Conservation (phyloP, 2,888 invertebrate genomes). For the Maniola hyperantus region DNA sequence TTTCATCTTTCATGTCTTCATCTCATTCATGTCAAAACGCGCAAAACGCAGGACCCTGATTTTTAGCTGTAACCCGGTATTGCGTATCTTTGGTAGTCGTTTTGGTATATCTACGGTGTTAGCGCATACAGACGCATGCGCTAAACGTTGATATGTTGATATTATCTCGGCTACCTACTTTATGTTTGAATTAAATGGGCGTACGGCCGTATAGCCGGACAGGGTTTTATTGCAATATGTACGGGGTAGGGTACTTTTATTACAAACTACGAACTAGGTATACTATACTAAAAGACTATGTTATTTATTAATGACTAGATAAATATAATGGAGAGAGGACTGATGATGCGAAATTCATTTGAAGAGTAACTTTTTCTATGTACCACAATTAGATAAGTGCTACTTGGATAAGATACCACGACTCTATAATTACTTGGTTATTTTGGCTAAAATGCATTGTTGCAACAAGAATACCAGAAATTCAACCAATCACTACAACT, state of each 20-base stretch:
- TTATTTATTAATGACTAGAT: not conserved
- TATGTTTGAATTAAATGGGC: conserved; percentile 27
- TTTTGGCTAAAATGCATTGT: too few relatives aligned
- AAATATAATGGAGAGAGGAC: not conserved
- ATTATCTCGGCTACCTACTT: conserved; percentile 32
- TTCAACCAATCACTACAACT: too few relatives aligned
- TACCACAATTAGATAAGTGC: too few relatives aligned
- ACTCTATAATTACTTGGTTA: too few relatives aligned
- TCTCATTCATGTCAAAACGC: too few relatives aligned
- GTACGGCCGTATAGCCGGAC: conserved; percentile 16
- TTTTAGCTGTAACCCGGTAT: too few relatives aligned
- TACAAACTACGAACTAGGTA: not conserved
- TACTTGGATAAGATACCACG: too few relatives aligned
- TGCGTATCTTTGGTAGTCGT: not conserved
- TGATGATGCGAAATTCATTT: not conserved
- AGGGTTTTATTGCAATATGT: conserved; percentile 7
- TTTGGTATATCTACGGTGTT: not conserved
- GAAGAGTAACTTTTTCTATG: not conserved
- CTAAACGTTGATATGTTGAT: conserved; percentile 31
- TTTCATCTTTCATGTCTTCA: too few relatives aligned
- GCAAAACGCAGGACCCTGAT: too few relatives aligned
- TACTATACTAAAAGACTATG: not conserved
- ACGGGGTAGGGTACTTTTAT: not conserved
- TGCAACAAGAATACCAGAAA: too few relatives aligned
- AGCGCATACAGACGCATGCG: conserved; percentile 24